Conservation (phyloP, 2,888 invertebrate species). For the Mesodorylaimus sp. region DNA sequence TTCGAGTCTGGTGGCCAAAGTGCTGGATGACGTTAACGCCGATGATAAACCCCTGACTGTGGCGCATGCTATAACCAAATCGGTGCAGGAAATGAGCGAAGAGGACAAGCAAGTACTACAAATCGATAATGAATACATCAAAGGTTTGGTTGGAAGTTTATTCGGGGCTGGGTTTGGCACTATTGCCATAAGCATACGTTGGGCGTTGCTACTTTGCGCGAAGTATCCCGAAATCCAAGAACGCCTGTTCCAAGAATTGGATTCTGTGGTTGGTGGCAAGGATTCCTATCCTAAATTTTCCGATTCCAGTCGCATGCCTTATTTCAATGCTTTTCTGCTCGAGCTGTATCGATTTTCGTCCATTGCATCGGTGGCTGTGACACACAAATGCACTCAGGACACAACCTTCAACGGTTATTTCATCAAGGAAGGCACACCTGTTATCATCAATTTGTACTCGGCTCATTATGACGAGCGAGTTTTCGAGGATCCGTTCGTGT, state of each 20-base stretch:
- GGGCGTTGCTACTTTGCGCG: conserved; percentile 8
- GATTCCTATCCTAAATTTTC: not conserved
- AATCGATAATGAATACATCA: not conserved
- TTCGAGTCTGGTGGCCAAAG: too few species aligned
- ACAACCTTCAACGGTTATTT: conserved; percentile 20
- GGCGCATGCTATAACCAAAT: too few species aligned
- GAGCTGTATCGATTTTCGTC: conserved; percentile 13
- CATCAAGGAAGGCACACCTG: conserved; percentile 13
- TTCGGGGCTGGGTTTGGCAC: conserved; percentile 13
- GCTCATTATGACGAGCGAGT: conserved; percentile 16
- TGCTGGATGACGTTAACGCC: too few species aligned
- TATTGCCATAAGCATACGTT: conserved; percentile 6
- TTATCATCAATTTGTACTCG: conserved; percentile 18
- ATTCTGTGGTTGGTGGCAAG: conserved; percentile 4
- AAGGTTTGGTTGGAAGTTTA: not conserved
- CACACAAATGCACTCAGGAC: conserved; percentile 18
- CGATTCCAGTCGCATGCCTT: not conserved
- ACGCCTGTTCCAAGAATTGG: conserved; percentile 9
- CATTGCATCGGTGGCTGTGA: conserved; percentile 18
- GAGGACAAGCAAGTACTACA: not conserved
- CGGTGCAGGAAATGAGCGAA: conserved; percentile 1
- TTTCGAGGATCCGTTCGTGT: conserved; percentile 19
- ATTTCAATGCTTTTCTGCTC: not conserved
- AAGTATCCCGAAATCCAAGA: conserved; percentile 6
- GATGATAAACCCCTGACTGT: too few species aligned